Conservation (phyloP, 2,797 vertebrate genomes). For the Sylvilagus floridanus region DNA sequence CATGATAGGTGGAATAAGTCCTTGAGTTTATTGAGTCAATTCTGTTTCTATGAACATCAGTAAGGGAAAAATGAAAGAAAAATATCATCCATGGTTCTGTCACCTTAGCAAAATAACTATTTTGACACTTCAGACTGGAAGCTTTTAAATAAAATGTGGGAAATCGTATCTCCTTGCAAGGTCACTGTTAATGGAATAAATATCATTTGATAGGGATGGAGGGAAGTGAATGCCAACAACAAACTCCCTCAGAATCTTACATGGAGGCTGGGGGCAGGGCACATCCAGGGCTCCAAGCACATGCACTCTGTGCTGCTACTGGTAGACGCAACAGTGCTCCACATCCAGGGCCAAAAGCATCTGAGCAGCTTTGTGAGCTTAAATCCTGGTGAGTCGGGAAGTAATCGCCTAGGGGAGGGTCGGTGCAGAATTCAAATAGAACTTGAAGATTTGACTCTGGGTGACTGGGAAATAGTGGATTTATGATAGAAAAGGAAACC, state of each 20-base stretch:
- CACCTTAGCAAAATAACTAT: background rate
- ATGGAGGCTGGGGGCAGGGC: background rate
- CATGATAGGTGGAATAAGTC: background rate
- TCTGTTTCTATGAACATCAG: background rate
- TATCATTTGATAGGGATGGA: background rate
- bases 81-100: background rate
- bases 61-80: conserved; percentile 22
- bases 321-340: background rate
- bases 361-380: background rate
- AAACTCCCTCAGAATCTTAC: background rate
- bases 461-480: background rate
- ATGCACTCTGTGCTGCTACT: rapidly evolving
- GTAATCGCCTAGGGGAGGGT: background rate
- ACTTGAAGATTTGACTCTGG: background rate
- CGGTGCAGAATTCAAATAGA: background rate
- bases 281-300: background rate
- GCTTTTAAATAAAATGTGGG: conserved; percentile 14
- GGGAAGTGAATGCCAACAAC: background rate
- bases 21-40: background rate
- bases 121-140: background rate
- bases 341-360: background rate
- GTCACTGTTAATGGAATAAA: background rate
- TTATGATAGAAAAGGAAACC: background rate
- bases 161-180: background rate
- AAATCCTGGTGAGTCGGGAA: background rate